Conservation (phyloP, 2,797 vertebrate species). For the Gymnopithys bicolor region DNA sequence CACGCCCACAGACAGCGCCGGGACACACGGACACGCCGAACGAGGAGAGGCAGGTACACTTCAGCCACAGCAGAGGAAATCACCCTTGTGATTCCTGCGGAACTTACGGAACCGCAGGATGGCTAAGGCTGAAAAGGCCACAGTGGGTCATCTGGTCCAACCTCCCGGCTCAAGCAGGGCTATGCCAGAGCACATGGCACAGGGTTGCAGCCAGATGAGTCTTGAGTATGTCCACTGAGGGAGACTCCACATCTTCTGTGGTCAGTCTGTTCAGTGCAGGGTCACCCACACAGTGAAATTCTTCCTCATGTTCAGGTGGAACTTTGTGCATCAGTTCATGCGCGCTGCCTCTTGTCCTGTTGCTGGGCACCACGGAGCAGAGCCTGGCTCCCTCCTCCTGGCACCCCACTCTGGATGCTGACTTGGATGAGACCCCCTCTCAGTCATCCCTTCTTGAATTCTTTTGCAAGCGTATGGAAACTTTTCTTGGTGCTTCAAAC, state of each 20-base stretch:
- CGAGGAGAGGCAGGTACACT: too few relatives aligned
- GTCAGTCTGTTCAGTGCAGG: neutral
- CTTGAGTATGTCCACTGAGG: neutral
- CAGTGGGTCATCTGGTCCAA: neutral
- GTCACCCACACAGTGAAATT: neutral
- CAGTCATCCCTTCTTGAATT: neutral
- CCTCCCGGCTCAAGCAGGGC: neutral
- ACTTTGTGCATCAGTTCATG: neutral
- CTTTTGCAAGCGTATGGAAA: neutral
- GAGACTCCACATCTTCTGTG: neutral
- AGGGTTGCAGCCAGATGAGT: neutral
- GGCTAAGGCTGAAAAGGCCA: neutral
- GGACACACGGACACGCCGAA: too few relatives aligned
- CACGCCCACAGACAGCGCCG: too few relatives aligned
- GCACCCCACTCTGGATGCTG: neutral
- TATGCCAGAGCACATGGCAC: neutral
- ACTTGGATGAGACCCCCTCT: neutral
- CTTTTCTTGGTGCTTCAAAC: neutral
- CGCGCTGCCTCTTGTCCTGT: neutral
- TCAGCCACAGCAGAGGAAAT: neutral
- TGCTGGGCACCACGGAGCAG: neutral
- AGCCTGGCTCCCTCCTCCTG: neutral
- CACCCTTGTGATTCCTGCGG: fast-evolving
- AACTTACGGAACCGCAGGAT: neutral
- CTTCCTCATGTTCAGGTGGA: neutral